Evolutionary conservation across 1,140 invertebrate genomes (phyloP), one percentile per base, ranked within the genome.

Genomic region (Ylistrum balloti): DNA sequence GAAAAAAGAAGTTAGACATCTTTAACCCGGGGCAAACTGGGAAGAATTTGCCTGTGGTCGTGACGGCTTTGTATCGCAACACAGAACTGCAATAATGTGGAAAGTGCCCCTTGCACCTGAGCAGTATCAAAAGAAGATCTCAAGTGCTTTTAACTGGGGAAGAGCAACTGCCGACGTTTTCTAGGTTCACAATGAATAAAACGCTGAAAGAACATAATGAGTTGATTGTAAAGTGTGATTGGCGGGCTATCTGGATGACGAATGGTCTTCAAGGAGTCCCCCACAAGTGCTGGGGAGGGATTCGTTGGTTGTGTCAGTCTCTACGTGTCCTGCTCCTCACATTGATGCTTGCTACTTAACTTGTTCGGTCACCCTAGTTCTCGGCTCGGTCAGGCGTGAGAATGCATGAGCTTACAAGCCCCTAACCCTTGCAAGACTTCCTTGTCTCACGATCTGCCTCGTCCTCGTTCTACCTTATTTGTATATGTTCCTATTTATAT

Each of bases 1-100:
- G 56, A 74, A 74, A 74, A 74, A 74, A 74, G 56, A 74, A 74
- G 56, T 74, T 74, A 74, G 56, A 74, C 56, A 74, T 74, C 56
- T 74, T 74, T 74, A 74, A 74, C 56, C 56, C 56, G 56, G 56
- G 56, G 56, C 56, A 28, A 74, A 74, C n/a, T 74, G 9, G n/a
- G 56, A 74, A 74, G 56, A 74, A 74, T 74, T n/a, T 74, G 56
- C 56, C 56, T 74, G 56, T 74, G 56, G 56, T n/a, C 56, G 15
- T 3, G 56, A 74, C 56, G 56, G 56, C 56, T 74, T 74, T 74
- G 56, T 74, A 74, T 74, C 56, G 9, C n/a, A 74, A 74, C 56
- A 74, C 56, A n/a, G 17, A 74, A 74, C 56, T 74, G 56, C 56
- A 74, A 74, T 74, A 74, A 74, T 28, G 56, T 74, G 56, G 56